Evolutionary conservation across 2,113 vertebrate genomes (phyloP).

Genomic region (Turnix velox): DNA sequence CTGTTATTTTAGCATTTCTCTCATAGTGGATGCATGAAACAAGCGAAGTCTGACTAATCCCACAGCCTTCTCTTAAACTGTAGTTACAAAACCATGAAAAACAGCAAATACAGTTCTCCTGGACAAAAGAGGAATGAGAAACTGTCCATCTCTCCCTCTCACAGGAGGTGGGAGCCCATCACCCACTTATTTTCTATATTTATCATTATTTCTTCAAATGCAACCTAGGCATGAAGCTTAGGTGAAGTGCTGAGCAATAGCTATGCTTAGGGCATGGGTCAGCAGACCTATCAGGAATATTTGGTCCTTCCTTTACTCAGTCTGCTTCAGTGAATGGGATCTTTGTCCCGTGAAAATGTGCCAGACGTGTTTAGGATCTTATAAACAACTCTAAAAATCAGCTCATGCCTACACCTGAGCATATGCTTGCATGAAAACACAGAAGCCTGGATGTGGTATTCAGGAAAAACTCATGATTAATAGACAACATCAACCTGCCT

Average conservation of each 20-base stretch:
- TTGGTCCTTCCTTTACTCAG: not conserved
- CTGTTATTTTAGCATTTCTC: slow-evolving; percentile 8
- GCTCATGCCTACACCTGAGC: not conserved
- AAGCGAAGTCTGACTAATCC: not conserved
- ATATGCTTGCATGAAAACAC: not conserved
- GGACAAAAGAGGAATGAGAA: not conserved
- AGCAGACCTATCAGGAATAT: not conserved
- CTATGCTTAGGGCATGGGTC: not conserved
- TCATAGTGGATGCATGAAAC: not conserved
- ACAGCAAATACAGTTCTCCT: not conserved
- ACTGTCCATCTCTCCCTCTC: not conserved
- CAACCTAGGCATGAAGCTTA: not conserved
- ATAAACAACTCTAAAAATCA: not conserved
- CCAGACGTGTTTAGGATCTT: not conserved
- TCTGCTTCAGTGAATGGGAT: not conserved
- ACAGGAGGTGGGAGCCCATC: not conserved
- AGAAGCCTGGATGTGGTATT: not conserved
- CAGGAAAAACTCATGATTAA: not conserved
- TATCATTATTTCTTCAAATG: not conserved
- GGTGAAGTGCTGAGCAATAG: not conserved
- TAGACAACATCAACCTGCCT: not conserved
- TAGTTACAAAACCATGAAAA: not conserved
- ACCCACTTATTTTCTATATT: not conserved
- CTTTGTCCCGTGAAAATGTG: slow-evolving; percentile 2
- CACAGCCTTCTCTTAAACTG: not conserved